Percentiles rank a stretch among this genome's conserved stretches.
Evolutionary conservation across 1,140 invertebrate genomes (phyloP).

Genomic region (Archegozetes longisetosus): DNA sequence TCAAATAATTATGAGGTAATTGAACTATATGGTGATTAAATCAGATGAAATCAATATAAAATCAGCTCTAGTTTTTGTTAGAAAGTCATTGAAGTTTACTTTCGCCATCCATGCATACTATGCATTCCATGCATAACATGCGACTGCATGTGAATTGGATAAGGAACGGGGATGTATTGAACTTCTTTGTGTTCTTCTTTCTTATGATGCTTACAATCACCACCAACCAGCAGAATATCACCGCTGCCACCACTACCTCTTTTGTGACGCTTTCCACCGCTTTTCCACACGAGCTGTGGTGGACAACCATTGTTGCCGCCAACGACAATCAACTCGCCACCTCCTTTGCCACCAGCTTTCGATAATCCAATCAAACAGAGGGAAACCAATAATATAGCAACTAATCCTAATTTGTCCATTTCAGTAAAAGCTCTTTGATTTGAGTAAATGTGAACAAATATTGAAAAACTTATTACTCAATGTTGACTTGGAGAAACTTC

Average conservation of each 20-base stretch:
- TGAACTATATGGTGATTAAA: no score
- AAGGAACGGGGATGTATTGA: neutral
- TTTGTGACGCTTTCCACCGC: neutral
- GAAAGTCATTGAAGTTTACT: neutral
- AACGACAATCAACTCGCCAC: neutral
- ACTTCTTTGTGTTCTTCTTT: neutral
- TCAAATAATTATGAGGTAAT: no score
- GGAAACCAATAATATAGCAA: no score
- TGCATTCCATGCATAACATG: neutral
- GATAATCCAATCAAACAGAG: no score
- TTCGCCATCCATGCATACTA: neutral
- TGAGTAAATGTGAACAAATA: no score
- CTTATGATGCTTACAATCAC: neutral
- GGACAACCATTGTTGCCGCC: neutral
- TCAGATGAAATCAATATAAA: no score
- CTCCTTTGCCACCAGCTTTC: neutral
- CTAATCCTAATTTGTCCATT: no score
- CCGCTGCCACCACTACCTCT: no score
- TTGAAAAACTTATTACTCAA: no score
- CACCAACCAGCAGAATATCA: neutral
- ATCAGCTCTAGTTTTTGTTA: no score
- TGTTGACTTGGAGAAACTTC: no score
- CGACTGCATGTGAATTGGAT: neutral
- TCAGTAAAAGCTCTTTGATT: no score
- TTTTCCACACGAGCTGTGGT: neutral